These are phyloP conservation scores for Eilema depressum DNA, from an alignment of 2,888 invertebrate species.

Conservation along the genomic window DNA sequence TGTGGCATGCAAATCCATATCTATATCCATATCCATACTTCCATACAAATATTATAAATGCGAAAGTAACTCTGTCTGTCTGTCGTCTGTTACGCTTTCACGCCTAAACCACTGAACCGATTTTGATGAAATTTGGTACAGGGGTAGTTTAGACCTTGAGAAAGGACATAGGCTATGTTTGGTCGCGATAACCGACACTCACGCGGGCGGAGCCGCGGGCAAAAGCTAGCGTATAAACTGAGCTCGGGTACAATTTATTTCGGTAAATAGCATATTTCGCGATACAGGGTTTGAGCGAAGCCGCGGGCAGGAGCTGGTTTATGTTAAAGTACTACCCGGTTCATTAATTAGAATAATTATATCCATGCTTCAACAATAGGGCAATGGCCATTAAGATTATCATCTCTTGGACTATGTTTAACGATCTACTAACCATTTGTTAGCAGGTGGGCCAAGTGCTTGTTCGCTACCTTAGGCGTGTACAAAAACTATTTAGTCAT, in stretches of 20 bases:
- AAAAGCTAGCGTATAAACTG: not conserved
- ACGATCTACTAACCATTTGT: not conserved
- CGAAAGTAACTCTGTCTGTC: no score
- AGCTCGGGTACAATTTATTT: not conserved
- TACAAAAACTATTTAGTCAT: conserved; percentile 22
- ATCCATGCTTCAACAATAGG: not conserved
- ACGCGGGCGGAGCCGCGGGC: no score
- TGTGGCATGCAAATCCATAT: no score
- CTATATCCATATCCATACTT: no score
- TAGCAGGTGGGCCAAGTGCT: not conserved
- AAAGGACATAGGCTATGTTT: no score
- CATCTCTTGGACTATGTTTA: not conserved
- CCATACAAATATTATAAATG: no score
- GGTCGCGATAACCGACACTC: no score
- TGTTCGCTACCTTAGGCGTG: not conserved
- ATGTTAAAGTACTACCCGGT: not conserved
- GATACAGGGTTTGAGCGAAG: not conserved
- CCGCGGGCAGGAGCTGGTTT: not conserved
- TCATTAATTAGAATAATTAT: not conserved
- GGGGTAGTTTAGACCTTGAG: no score
- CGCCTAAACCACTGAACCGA: not conserved
- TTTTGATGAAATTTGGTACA: not conserved
- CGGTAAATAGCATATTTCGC: not conserved
- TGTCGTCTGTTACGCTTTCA: not conserved
- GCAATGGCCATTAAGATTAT: not conserved